Conservation (phyloP, 1,140 invertebrate species). For the Heliconius nattereri region DNA sequence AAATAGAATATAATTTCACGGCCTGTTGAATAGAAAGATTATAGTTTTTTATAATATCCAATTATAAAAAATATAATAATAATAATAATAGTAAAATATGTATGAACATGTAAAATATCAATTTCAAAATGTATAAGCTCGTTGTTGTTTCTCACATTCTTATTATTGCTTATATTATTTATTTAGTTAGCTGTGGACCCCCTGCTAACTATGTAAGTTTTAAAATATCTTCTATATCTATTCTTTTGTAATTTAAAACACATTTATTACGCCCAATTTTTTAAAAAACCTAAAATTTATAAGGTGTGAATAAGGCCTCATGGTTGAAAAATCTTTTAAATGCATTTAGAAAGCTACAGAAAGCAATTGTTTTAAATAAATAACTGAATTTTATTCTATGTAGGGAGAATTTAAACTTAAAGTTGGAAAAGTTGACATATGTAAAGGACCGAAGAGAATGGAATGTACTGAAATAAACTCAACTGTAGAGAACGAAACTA, state of each 20-base stretch:
- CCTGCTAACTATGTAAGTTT: constrained; percentile 41
- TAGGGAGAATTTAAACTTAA: constrained; percentile 50
- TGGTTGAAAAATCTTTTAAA: neutral
- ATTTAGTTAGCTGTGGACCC: constrained; percentile 3
- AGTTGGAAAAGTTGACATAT: constrained; percentile 43
- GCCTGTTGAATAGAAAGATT: neutral
- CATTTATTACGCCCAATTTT: neutral
- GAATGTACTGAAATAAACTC: constrained; percentile 42
- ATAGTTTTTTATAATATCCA: neutral
- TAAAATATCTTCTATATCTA: neutral
- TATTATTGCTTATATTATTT: constrained; percentile 22
- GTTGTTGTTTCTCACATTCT: constrained; percentile 6
- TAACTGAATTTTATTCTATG: constrained; percentile 15
- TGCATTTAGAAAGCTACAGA: neutral
- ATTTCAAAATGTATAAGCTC: neutral
- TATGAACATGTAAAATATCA: neutral
- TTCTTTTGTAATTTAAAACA: neutral
- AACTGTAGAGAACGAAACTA: constrained; percentile 33
- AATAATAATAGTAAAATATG: neutral
- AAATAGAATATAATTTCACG: neutral
- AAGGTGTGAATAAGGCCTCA: too few relatives aligned
- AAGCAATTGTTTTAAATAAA: neutral
- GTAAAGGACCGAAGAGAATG: constrained; percentile 51
- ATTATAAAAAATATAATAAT: neutral
- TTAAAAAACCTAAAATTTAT: neutral